Percentiles rank a stretch among this genome's conserved stretches.
Conservation (phyloP, 2,113 vertebrate genomes). For the Aramus guarauna region DNA sequence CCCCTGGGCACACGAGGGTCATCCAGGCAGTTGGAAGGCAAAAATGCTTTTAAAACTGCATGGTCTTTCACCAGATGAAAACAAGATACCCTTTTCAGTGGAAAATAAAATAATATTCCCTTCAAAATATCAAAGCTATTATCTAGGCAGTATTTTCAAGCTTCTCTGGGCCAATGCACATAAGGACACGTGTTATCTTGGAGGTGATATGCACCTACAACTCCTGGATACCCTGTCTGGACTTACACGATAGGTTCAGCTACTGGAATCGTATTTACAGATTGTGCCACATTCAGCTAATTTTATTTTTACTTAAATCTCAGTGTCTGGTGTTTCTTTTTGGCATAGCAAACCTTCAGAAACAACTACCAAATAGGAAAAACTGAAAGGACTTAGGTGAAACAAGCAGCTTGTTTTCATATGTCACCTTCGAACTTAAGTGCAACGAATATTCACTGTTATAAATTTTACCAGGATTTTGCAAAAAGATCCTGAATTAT, state of each 20-base stretch:
- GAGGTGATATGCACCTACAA: background rate
- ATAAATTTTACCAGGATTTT: background rate
- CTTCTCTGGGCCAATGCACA: background rate
- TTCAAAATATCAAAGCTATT: background rate
- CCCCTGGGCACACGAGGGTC: background rate
- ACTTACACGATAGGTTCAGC: accelerated
- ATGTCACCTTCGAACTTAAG: background rate
- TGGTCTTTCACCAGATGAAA: background rate
- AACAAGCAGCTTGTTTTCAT: background rate
- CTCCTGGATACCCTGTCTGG: background rate
- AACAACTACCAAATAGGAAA: background rate
- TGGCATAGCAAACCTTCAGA: background rate
- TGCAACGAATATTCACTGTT: background rate
- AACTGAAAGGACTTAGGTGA: background rate
- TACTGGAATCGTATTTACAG: background rate
- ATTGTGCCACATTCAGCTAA: background rate
- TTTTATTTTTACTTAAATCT: background rate
- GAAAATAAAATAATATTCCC: background rate
- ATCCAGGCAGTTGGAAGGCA: background rate
- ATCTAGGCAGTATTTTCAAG: background rate
- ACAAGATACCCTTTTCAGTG: background rate
- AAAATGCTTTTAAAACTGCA: background rate
- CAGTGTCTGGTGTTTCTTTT: background rate
- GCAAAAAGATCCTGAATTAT: background rate
- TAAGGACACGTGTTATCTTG: background rate